Evolutionary conservation across 2,113 vertebrate genomes (phyloP).

Genomic region (Rhombomys opimus): DNA sequence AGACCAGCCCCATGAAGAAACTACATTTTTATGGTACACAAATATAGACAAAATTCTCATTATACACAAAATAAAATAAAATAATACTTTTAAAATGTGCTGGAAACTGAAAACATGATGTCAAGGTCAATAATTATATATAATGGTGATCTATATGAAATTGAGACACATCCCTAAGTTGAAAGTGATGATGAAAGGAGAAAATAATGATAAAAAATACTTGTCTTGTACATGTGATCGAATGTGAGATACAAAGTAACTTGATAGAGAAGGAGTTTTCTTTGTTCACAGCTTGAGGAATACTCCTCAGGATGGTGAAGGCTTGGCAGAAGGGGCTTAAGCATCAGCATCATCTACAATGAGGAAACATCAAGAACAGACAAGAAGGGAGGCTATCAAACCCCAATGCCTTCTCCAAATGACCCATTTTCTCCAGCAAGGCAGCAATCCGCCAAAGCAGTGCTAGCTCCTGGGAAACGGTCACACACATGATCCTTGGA

Average conservation of each 20-base stretch:
- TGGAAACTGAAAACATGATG: neutral
- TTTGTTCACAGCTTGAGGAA: too few species aligned
- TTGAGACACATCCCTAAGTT: neutral
- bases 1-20: too few species aligned
- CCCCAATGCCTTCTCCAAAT: neutral
- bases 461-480: too few species aligned
- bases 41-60: neutral
- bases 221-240: neutral
- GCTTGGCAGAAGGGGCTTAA: neutral
- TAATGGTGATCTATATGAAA: constrained; percentile 36
- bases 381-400: neutral
- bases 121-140: constrained; percentile 55
- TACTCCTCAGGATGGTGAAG: neutral
- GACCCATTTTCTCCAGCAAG: neutral
- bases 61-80: neutral
- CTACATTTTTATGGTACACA: neutral
- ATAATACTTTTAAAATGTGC: neutral
- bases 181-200: neutral
- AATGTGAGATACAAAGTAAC: neutral
- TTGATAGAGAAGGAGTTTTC: too few species aligned
- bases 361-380: neutral
- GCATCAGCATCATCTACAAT: too few species aligned
- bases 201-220: neutral
- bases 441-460: neutral
- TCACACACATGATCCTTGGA: neutral